These are phyloP conservation scores for Bombus soroeensis DNA, from an alignment of 1,140 invertebrate genomes.

Conservation along the genomic window DNA sequence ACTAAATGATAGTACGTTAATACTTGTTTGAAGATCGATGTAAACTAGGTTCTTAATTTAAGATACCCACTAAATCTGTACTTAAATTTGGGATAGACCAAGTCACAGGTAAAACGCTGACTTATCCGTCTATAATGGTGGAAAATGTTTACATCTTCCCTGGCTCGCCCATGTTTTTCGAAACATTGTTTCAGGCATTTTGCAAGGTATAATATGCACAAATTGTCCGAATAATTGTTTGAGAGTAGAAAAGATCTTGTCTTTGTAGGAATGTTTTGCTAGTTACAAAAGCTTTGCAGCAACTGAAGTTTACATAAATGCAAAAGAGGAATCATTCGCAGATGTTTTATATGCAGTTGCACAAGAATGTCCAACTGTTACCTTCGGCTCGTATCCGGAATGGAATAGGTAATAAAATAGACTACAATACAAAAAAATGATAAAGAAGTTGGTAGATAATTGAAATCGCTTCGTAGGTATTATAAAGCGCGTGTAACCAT, in stretches of 20 bases:
- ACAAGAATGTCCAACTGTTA: constrained; percentile 80
- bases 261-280: constrained; percentile 77
- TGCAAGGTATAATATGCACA: constrained; percentile 70
- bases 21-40: not conserved
- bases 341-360: constrained; percentile 78
- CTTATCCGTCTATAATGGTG: constrained; percentile 87
- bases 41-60: constrained; percentile 29
- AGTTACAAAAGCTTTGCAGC: constrained; percentile 77
- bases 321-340: constrained; percentile 80
- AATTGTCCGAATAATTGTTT: not conserved
- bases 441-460: constrained; percentile 18
- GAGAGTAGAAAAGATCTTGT: not conserved
- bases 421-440: not conserved
- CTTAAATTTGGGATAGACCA: constrained; percentile 80
- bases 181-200: constrained; percentile 84
- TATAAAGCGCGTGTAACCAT: constrained; percentile 83
- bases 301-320: constrained; percentile 80
- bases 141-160: constrained; percentile 91
- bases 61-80: constrained; percentile 81
- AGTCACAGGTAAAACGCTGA: constrained; percentile 66
- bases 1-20: not conserved
- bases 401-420: constrained; percentile 73
- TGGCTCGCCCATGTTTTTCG: constrained; percentile 88
- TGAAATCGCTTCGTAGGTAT: constrained; percentile 66
- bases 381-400: constrained; percentile 84